phyloP scores from a whole-genome alignment of 2,797 vertebrate species.

The Pipistrellus pygmaeus region DNA sequence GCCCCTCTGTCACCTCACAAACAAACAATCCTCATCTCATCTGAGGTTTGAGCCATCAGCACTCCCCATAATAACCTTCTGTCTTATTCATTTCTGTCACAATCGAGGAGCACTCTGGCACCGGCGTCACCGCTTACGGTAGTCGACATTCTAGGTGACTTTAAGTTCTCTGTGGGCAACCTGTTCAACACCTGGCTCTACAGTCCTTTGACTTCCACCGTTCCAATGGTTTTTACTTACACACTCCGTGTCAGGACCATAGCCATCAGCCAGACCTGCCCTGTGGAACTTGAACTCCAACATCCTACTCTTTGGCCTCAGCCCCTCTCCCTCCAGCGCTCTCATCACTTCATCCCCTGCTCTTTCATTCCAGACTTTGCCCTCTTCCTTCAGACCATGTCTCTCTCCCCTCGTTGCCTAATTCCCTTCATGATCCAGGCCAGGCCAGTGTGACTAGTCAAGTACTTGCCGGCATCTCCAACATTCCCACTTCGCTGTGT shows the following conservation, averaged over 20 bases:
- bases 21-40: neutral
- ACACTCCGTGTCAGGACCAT: neutral
- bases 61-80: neutral
- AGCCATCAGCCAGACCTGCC: neutral
- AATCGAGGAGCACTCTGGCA: neutral
- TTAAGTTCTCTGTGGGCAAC: neutral
- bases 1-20: neutral
- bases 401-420: neutral
- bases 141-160: neutral
- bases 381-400: neutral
- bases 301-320: neutral
- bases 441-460: neutral
- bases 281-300: neutral
- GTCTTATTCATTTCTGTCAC: neutral
- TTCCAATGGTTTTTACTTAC: neutral
- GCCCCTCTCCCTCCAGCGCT: neutral
- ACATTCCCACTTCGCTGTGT: neutral
- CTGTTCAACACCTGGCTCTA: neutral
- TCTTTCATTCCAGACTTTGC: neutral
- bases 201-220: neutral
- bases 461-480: neutral
- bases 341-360: neutral
- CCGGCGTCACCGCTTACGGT: neutral
- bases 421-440: neutral
- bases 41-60: neutral